Percentiles rank a stretch among this genome's conserved stretches.
Evolutionary conservation across 2,888 invertebrate genomes (phyloP).

Genomic region (Alviniconcha strummeri): DNA sequence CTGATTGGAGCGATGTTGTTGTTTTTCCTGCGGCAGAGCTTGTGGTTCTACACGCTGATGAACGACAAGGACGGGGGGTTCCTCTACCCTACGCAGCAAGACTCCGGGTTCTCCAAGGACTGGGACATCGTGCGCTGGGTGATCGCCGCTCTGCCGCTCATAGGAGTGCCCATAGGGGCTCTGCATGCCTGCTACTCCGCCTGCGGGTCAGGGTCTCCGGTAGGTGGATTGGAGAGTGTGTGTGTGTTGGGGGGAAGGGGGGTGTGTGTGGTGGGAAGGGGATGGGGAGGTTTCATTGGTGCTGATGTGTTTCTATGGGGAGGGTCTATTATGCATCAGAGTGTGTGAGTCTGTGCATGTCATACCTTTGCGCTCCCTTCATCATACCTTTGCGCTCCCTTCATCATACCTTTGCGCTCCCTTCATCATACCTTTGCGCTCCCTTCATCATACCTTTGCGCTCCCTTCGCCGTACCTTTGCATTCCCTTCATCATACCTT

Average conservation of each 20-base stretch:
- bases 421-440: too few species aligned
- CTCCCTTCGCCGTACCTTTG: too few species aligned
- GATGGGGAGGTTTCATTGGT: neutral
- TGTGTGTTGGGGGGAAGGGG: neutral
- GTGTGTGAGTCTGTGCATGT: neutral
- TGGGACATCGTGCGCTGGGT: constrained; percentile 62
- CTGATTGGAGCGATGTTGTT: too few species aligned
- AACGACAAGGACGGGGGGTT: constrained; percentile 30
- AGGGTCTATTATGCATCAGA: too few species aligned
- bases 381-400: too few species aligned
- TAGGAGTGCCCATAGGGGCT: constrained; percentile 59
- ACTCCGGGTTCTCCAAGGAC: constrained; percentile 43
- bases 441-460: too few species aligned
- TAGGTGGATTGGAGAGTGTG: constrained; percentile 17
- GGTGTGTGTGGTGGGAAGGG: too few species aligned
- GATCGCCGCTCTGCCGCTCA: constrained; percentile 58
- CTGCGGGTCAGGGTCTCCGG: constrained; percentile 39
- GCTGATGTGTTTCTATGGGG: neutral
- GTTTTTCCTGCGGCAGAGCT: constrained; percentile 27
- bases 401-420: too few species aligned
- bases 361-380: neutral
- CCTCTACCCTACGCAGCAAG: constrained; percentile 14
- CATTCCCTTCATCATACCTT: too few species aligned
- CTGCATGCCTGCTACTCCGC: constrained; percentile 52
- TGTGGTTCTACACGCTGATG: constrained; percentile 40